phyloP scores from a whole-genome alignment of 2,888 invertebrate genomes.

The Aporophyla lueneburgensis region DNA sequence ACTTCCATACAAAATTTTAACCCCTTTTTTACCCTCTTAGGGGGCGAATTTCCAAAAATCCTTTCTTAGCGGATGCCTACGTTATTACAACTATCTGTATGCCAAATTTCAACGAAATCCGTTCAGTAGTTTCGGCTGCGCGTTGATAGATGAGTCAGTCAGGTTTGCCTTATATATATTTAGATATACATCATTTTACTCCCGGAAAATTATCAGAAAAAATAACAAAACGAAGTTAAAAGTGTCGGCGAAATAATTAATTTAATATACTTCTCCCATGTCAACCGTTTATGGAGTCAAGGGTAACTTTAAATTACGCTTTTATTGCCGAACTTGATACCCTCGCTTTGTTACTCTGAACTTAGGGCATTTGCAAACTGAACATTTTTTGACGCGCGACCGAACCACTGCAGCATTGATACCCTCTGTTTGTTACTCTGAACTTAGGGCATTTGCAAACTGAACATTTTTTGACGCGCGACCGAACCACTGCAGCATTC shows the following conservation, averaged over 20 bases:
- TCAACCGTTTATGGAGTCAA: constrained; percentile 62
- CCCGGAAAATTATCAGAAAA: constrained; percentile 34
- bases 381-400: no score
- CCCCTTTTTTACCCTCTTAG: no score
- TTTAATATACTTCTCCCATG: constrained; percentile 63
- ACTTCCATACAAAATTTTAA: no score
- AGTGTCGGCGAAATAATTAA: constrained; percentile 50
- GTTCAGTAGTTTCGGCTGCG: no score
- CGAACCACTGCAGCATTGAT: no score
- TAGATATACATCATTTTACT: background rate
- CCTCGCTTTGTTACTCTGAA: no score
- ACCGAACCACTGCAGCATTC: constrained; percentile 10
- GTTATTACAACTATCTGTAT: no score
- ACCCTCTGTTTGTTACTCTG: constrained; percentile 41
- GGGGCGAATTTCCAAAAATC: no score
- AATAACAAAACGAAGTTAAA: constrained; percentile 48
- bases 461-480: constrained; percentile 2
- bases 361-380: constrained; percentile 27
- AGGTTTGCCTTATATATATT: no score
- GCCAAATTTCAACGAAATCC: no score
- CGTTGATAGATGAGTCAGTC: no score
- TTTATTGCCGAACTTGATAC: constrained; percentile 66
- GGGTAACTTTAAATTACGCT: constrained; percentile 62
- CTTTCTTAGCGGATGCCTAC: no score
- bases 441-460: constrained; percentile 36